Evolutionary conservation across 37 sponge, comb jelly and placozoan genomes (phyloP).

Genomic region (Beroe ovata): DNA sequence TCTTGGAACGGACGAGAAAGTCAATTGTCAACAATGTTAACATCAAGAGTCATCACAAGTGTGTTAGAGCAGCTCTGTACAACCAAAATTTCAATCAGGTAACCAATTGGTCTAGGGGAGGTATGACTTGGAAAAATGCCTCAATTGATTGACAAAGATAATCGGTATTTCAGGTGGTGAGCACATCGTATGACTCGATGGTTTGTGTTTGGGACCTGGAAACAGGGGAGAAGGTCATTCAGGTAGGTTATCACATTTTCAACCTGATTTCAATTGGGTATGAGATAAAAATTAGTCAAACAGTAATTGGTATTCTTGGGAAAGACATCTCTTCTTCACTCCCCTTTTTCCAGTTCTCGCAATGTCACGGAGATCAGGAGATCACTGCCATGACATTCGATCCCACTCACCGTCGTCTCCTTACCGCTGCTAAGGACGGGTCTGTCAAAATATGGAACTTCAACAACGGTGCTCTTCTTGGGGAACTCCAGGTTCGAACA

Average conservation of each 20-base stretch:
- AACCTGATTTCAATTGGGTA: no score
- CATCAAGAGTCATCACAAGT: slow-evolving; percentile 77
- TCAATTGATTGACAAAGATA: no score
- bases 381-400: slow-evolving; percentile 95
- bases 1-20: slow-evolving; percentile 41
- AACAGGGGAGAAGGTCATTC: slow-evolving; percentile 85
- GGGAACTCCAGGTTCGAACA: slow-evolving; percentile 69
- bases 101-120: slow-evolving; percentile 88
- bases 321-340: no score
- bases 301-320: no score
- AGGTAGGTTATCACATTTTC: no score
- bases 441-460: slow-evolving; percentile 95
- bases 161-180: slow-evolving; percentile 82
- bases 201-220: slow-evolving; percentile 92
- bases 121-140: no score
- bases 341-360: slow-evolving; percentile 78
- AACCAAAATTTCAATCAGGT: slow-evolving; percentile 90
- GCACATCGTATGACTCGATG: slow-evolving; percentile 85
- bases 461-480: slow-evolving; percentile 91
- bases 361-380: slow-evolving; percentile 82
- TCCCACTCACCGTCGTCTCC: slow-evolving; percentile 77
- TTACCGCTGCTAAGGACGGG: slow-evolving; percentile 89
- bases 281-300: no score
- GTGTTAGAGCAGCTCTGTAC: slow-evolving; percentile 86
- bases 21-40: slow-evolving; percentile 62